Evolutionary conservation across 2,888 invertebrate genomes (phyloP), one percentile per base, ranked within the genome.

Genomic region (Dicranocentrus wangi): DNA sequence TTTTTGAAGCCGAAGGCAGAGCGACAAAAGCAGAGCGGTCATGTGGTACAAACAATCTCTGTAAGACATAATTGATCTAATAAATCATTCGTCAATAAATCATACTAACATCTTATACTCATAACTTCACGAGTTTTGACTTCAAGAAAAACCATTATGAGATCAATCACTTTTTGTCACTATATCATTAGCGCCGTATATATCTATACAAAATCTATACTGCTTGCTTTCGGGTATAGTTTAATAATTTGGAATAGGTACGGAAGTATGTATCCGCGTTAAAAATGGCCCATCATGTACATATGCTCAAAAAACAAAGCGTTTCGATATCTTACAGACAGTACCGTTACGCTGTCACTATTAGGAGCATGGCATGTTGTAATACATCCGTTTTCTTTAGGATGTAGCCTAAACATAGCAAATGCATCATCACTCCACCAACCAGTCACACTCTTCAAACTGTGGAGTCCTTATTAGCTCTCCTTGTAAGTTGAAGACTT

Each of bases 11-110:
- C 5, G 13, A 13, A 39, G n/a, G 5, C n/a, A 51, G 61, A 72
- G 21, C 47, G n/a, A 53, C 2, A 55, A 69, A 63, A 47, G 17
- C 32, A 63, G 47, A 43, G 15, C 7, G 10, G 3, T 10, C 51
- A n/a, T n/a, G n/a, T 5, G n/a, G n/a, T 7, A 5, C 7, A 51
- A 7, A 5, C n/a, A 51, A 51, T 51, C 5, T n/a, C 51, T 17
- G 61, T 5, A 51, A 51, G 17, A 51, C 27, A 28, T 47, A 43
- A 72, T 72, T 72, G 63, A 61, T 32, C 47, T 25, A 72, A 63
- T 72, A 72, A 72, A 72, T 72, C 72, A 72, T 63, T 72, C 72
- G 32, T 63, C 63, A 63, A 53, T 72, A 53, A 71, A 27, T 60
- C 25, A 60, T 63, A 23, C 3, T 17, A 7, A 58, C 2, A 58